Evolutionary conservation across 2,113 vertebrate genomes (phyloP).

Genomic region (Podarcis muralis): DNA sequence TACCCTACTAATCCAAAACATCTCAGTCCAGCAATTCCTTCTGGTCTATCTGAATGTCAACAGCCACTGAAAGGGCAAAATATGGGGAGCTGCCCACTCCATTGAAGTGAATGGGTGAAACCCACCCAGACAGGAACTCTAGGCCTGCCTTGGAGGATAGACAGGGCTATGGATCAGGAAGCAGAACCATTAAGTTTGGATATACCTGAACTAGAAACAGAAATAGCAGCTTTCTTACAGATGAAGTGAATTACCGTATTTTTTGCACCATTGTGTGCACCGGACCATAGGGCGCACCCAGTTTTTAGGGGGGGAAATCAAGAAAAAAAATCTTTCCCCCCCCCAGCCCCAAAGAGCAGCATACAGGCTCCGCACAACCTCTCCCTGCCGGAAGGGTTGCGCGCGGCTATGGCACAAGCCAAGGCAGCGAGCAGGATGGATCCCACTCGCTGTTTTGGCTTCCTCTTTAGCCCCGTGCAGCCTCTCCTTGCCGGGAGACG

Average conservation of each 20-base stretch:
- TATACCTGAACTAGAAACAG: not conserved
- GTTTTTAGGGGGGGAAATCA: too few relatives aligned
- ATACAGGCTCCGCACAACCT: too few relatives aligned
- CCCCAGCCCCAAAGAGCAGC: too few relatives aligned
- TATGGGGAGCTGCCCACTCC: not conserved
- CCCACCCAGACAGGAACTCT: not conserved
- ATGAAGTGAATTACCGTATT: not conserved
- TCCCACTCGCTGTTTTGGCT: too few relatives aligned
- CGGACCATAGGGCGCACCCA: too few relatives aligned
- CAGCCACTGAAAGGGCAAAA: not conserved
- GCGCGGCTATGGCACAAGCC: too few relatives aligned
- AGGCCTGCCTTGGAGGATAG: not conserved
- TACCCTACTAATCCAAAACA: not conserved
- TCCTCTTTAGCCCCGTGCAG: too few relatives aligned
- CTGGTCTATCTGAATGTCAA: not conserved
- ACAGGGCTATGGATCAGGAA: not conserved
- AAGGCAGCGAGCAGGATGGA: too few relatives aligned
- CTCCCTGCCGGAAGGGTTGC: too few relatives aligned
- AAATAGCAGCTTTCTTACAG: conserved; percentile 1
- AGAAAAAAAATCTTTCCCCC: too few relatives aligned
- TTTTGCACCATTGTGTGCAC: too few relatives aligned
- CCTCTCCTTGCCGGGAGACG: too few relatives aligned
- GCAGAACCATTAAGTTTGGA: not conserved
- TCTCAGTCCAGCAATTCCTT: not conserved
- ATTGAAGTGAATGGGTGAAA: not conserved